These are phyloP conservation scores for Ammospiza nelsoni DNA, from an alignment of 2,113 vertebrate species.

Conservation along the genomic window DNA sequence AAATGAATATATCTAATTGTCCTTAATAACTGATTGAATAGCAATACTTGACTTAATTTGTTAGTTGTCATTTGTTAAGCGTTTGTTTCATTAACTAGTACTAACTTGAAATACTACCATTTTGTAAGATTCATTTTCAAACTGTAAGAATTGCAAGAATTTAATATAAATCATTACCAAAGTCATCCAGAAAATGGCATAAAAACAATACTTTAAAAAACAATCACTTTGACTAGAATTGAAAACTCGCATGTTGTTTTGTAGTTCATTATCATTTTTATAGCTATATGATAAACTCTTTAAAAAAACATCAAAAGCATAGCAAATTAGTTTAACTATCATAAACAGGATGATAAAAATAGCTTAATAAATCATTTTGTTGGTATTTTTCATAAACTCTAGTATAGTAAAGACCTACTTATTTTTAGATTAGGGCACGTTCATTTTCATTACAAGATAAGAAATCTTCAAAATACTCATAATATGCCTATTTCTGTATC, in stretches of 20 bases:
- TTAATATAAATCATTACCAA: background rate
- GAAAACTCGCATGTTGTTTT: background rate
- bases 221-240: background rate
- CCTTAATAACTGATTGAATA: background rate
- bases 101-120: background rate
- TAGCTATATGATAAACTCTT: background rate
- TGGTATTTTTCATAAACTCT: background rate
- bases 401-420: background rate
- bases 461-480: background rate
- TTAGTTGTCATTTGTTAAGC: background rate
- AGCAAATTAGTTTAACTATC: conserved; percentile 1
- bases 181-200: background rate
- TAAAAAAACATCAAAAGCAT: background rate
- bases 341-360: background rate
- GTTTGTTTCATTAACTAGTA: background rate
- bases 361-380: conserved; percentile 21
- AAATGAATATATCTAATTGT: background rate
- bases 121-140: background rate
- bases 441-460: background rate
- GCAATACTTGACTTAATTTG: background rate
- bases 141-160: background rate
- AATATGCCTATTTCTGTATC: background rate
- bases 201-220: background rate
- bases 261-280: conserved; percentile 19
- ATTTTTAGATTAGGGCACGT: background rate